phyloP scores from a whole-genome alignment of 2,888 invertebrate species.

The Latrodectus hesperus region DNA sequence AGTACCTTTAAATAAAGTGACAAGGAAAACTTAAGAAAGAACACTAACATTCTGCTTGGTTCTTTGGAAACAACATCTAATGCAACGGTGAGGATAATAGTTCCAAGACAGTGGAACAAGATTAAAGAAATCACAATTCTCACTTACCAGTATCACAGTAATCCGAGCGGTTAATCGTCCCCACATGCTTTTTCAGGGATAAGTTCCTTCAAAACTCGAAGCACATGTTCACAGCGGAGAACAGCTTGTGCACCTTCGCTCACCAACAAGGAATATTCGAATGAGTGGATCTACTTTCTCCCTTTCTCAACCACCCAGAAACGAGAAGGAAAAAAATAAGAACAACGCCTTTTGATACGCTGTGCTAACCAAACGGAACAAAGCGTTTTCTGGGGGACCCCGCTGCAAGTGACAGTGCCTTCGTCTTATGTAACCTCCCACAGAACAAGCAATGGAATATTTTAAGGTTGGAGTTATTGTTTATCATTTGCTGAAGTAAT shows the following conservation, averaged over 20 bases:
- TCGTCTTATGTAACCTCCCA: constrained; percentile 10
- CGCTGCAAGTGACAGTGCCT: constrained; percentile 18
- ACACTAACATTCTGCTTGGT: too few species aligned
- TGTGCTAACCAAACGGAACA: constrained; percentile 56
- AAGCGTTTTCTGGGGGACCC: constrained; percentile 23
- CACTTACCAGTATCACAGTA: constrained; percentile 50
- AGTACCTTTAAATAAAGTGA: too few species aligned
- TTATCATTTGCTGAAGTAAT: too few species aligned
- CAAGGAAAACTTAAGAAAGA: too few species aligned
- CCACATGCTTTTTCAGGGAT: constrained; percentile 39
- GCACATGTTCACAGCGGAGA: constrained; percentile 24
- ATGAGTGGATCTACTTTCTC: constrained; percentile 52
- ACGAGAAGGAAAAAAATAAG: constrained; percentile 17
- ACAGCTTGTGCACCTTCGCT: neutral
- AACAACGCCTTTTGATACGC: constrained; percentile 50
- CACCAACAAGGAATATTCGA: constrained; percentile 7
- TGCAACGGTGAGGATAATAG: too few species aligned
- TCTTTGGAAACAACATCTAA: too few species aligned
- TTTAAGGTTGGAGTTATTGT: neutral
- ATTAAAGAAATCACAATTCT: too few species aligned
- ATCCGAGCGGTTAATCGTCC: constrained; percentile 19
- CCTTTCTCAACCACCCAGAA: constrained; percentile 13
- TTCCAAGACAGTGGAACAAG: too few species aligned
- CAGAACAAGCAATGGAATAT: neutral
- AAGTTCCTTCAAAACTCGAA: constrained; percentile 6